A percentile compares a stretch with the other conserved stretches of the same genome.
These are phyloP conservation scores for Stenopsyche tienmushanensis DNA, from an alignment of 1,140 invertebrate species.

Conservation along the genomic window DNA sequence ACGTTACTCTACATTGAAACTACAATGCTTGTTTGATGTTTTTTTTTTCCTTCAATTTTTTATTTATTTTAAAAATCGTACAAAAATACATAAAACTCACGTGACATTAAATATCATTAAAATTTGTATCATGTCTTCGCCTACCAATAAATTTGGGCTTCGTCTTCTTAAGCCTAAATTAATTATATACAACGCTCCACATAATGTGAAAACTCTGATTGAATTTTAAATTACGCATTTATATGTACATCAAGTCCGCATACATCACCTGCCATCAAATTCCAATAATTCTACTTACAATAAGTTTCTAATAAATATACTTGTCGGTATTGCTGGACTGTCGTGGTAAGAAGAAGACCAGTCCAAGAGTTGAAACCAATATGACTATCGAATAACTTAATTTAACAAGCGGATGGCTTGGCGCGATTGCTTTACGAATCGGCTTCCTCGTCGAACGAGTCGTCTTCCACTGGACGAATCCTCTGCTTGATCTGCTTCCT, in stretches of 20 bases:
- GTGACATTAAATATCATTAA: no score
- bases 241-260: neutral
- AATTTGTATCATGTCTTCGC: no score
- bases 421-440: slow-evolving; percentile 30
- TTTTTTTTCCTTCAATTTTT: no score
- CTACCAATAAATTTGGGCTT: no score
- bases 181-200: slow-evolving; percentile 1
- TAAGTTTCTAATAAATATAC: slow-evolving; percentile 3
- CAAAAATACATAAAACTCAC: no score
- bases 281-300: neutral
- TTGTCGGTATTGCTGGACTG: neutral
- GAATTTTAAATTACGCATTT: slow-evolving; percentile 10
- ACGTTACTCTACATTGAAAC: no score
- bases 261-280: neutral
- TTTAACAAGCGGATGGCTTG: slow-evolving; percentile 1
- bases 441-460: slow-evolving; percentile 14
- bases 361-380: neutral
- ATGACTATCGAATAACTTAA: no score
- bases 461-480: slow-evolving; percentile 9
- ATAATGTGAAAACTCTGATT: slow-evolving; percentile 1
- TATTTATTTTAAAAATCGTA: no score
- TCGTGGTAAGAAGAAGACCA: no score
- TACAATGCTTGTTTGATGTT: no score
- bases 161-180: neutral
- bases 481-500: slow-evolving; percentile 29